phyloP scores from a whole-genome alignment of 2,797 vertebrate genomes.

The Mormyrops boulengeri region DNA sequence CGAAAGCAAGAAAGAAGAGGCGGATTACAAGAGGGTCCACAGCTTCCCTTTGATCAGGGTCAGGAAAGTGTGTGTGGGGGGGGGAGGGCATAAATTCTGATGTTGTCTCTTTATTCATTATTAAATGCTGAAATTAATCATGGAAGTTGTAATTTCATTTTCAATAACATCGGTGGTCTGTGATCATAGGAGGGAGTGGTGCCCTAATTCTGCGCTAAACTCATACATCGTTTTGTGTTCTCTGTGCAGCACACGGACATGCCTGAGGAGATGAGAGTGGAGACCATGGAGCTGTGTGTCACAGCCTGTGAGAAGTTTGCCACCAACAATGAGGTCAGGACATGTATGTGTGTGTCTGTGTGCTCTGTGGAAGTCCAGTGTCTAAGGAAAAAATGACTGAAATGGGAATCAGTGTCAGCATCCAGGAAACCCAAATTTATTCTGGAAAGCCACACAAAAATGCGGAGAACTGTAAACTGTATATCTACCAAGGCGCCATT shows the following conservation, averaged over 20 bases:
- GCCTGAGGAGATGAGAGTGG: slow-evolving; percentile 92
- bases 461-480: not conserved
- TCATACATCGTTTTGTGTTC: not conserved
- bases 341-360: slow-evolving; percentile 20
- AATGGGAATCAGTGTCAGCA: not conserved
- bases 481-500: not conserved
- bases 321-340: slow-evolving; percentile 87
- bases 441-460: not conserved
- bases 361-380: not conserved
- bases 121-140: not conserved
- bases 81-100: not conserved
- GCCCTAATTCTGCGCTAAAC: not conserved
- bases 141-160: not conserved
- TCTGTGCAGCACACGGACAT: slow-evolving; percentile 86
- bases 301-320: slow-evolving; percentile 91
- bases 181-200: not conserved
- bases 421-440: not conserved
- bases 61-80: slow-evolving; percentile 34
- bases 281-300: slow-evolving; percentile 90
- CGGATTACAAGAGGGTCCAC: slow-evolving; percentile 93
- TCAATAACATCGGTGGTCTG: not conserved
- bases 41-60: slow-evolving; percentile 96
- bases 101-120: not conserved
- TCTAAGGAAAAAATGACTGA: not conserved
- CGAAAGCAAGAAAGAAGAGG: slow-evolving; percentile 90